Percentiles rank a stretch among this genome's conserved stretches.
These are phyloP conservation scores for Hemistola chrysoprasaria DNA, from an alignment of 2,888 invertebrate genomes.

Conservation along the genomic window DNA sequence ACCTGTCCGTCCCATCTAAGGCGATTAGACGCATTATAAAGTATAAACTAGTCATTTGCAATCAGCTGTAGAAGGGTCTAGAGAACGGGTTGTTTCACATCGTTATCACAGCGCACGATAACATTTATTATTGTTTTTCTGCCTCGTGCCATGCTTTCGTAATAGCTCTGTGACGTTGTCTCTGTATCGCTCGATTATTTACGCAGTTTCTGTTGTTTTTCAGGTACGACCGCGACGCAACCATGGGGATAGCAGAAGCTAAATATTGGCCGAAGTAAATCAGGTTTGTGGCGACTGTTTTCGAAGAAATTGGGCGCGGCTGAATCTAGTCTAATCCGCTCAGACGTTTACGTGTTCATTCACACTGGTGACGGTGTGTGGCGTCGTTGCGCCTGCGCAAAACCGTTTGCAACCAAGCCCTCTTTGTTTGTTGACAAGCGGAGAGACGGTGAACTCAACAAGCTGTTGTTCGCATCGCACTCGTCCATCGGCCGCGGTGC, in stretches of 20 bases:
- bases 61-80: slow-evolving; percentile 21
- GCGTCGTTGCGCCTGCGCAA: slow-evolving; percentile 65
- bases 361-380: slow-evolving; percentile 62
- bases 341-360: slow-evolving; percentile 74
- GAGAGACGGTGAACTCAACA: slow-evolving; percentile 47
- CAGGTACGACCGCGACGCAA: slow-evolving; percentile 8
- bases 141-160: slow-evolving; percentile 11
- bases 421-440: slow-evolving; percentile 81
- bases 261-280: not conserved
- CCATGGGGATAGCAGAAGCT: not conserved
- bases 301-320: slow-evolving; percentile 18
- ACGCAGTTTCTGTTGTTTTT: slow-evolving; percentile 14
- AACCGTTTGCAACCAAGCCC: slow-evolving; percentile 59
- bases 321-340: slow-evolving; percentile 29
- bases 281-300: slow-evolving; percentile 11
- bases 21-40: not conserved
- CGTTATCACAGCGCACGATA: slow-evolving; percentile 27
- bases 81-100: slow-evolving; percentile 10
- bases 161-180: slow-evolving; percentile 2
- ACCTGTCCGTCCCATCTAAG: not conserved
- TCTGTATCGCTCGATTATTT: slow-evolving; percentile 9
- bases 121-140: slow-evolving; percentile 32
- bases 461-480: slow-evolving; percentile 45
- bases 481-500: slow-evolving; percentile 48
- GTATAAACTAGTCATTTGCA: not conserved